Percentiles rank a stretch among this genome's conserved stretches.
Conservation (phyloP, 2,113 vertebrate species). For the Struthidea cinerea region DNA sequence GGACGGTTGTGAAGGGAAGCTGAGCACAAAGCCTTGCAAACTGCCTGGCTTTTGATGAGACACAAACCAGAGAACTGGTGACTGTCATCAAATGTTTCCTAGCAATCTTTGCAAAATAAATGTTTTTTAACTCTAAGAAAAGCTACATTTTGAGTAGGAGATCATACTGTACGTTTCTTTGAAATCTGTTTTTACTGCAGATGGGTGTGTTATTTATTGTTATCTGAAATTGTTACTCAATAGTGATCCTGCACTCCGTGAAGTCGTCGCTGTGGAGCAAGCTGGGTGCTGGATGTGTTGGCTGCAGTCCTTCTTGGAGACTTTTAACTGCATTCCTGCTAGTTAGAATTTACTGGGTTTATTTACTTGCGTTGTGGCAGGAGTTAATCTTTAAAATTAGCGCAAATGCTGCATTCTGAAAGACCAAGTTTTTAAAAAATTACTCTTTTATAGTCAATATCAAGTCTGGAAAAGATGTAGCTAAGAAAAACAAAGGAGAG, state of each 20-base stretch:
- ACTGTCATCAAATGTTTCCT: neutral
- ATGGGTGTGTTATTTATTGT: neutral
- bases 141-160: neutral
- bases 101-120: neutral
- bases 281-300: neutral
- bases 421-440: neutral
- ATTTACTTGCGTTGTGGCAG: neutral
- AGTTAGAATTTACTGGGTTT: neutral
- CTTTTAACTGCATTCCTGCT: neutral
- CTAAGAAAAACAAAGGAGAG: constrained; percentile 21
- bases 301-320: neutral
- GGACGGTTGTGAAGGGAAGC: neutral
- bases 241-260: neutral
- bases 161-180: neutral
- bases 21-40: neutral
- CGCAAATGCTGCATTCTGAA: neutral
- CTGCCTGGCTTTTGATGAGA: neutral
- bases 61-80: neutral
- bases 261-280: rapidly evolving
- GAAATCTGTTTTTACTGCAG: neutral
- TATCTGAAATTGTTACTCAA: neutral
- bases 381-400: neutral
- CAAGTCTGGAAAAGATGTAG: neutral
- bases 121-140: neutral
- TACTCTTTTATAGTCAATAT: neutral